Evolutionary conservation across 2,113 vertebrate genomes (phyloP), one percentile per base, ranked within the genome.

Genomic region (Thunnus thynnus): DNA sequence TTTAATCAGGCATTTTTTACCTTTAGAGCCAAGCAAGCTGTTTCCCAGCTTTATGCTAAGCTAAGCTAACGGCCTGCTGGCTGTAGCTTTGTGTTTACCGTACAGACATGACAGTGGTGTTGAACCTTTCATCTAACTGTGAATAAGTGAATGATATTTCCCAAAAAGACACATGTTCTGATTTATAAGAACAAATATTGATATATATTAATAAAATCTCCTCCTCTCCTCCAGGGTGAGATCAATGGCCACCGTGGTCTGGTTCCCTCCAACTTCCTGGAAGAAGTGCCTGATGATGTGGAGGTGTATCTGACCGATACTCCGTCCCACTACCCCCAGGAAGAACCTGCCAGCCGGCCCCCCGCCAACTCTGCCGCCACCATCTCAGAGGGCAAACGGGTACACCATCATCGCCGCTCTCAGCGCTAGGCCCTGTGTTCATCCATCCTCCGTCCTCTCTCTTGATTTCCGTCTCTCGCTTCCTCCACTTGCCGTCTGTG

Each of bases 231-330:
- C 12, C 87, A 99, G 98, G 98, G 97, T 50, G 97, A 99, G 67
- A 94, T 99, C 41, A 97, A 98, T 67, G 96, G 97, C 72, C 96
- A 95, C 78, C 95, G 96, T 4, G 98, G 98, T 41, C 95, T 99
- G 88, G 97, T 99, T 72, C 98, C 98, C 0, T 99, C 98, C 52
- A 99, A 99, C 93, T 99, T 98, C 91, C 94, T 99, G 89, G 97
- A 99, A 95, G 95, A 95, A 92, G 91, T 96, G 75, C 91, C 95
- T 91, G 93, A 89, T 18, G 96, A 96, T 13, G 95, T 99, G 73
- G 98, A 99, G 88, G 98, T 99, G 73, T 97, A 96, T 88, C 95
- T 99, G 1, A 99, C 98, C 0, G 98, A 99, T 2, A 97, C 93
- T 0, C 97, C 97, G 0, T 91, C 95, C 41, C 95, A 93, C 67